Percentiles rank a stretch among this genome's conserved stretches.
phyloP scores from a whole-genome alignment of 2,888 invertebrate genomes.

The Asteroscopus sphinx region DNA sequence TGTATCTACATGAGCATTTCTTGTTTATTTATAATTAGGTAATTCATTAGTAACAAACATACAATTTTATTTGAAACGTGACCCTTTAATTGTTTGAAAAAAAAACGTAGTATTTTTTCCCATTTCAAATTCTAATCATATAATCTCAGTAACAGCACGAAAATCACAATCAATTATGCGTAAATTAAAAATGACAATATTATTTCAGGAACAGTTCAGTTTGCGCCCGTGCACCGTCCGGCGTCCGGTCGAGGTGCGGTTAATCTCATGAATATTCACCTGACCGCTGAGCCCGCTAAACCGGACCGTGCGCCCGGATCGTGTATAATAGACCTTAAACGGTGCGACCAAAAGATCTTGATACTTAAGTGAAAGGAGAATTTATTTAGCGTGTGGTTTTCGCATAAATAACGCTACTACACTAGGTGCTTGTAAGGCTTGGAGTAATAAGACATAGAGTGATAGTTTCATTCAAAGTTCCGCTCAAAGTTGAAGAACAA shows the following conservation, averaged over 20 bases:
- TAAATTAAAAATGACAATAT: slow-evolving; percentile 64
- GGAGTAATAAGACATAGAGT: too few relatives aligned
- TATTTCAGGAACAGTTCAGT: slow-evolving; percentile 59
- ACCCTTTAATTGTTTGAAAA: too few relatives aligned
- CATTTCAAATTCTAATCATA: background rate
- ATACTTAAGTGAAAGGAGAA: slow-evolving; percentile 28
- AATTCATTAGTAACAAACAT: too few relatives aligned
- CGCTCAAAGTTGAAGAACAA: too few relatives aligned
- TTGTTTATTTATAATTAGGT: too few relatives aligned
- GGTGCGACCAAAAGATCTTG: slow-evolving; percentile 35
- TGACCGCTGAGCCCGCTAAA: slow-evolving; percentile 64
- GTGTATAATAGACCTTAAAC: slow-evolving; percentile 54
- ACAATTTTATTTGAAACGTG: too few relatives aligned
- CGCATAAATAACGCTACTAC: background rate
- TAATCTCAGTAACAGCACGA: slow-evolving; percentile 2
- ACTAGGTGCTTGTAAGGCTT: too few relatives aligned
- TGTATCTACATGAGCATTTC: too few relatives aligned
- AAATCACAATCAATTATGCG: slow-evolving; percentile 48
- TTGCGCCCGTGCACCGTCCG: slow-evolving; percentile 31
- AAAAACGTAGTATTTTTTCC: too few relatives aligned
- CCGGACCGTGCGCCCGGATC: slow-evolving; percentile 51
- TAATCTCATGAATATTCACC: slow-evolving; percentile 81
- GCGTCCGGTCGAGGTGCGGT: slow-evolving; percentile 55
- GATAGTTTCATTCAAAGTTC: too few relatives aligned
- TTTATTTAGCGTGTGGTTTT: slow-evolving; percentile 15